Base-by-base conservation (phyloP, 2,797 vertebrate species). In the Premnoplex brunnescens region DNA sequence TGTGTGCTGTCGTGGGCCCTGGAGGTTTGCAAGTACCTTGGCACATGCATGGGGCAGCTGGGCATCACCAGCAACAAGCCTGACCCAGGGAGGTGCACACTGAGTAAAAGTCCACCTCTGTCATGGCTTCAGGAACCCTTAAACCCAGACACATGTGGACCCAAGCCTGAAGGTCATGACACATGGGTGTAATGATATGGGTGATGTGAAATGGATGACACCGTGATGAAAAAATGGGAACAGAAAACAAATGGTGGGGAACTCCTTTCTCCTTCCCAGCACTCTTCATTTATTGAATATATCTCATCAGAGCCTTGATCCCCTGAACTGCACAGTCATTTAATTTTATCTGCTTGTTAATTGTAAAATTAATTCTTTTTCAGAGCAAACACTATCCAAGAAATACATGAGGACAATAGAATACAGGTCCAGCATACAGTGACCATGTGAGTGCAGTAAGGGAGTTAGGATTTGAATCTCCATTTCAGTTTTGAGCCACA, bases 41-140 rank as follows among this genome's bases (percentile, higher is more conserved):
- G 24, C 30, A 16, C 0, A 0, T 10, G 18, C 21, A 12, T 18
- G 21, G 30, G 10, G 18, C 72, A 73, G 32, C 23, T 0, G 0
- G n/a, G 14, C 5, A 3, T 8, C 63, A 39, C 2, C 14, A 62
- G 39, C 62, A 79, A 2, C 13, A 13, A 49, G 43, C 12, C 17
- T 3, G 7, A 18, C 5, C 7, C 0, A 0, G 2, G 12, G 19
- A 71, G 39, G 20, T 9, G 22, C 34, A 7, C 2, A 0, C 5
- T 1, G 26, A 11, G 7, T 30, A 28, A 36, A 54, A 37, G 39
- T 5, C 5, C 8, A 2, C 32, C 27, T 30, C 37, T 62, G 27
- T 4, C 22, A 18, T 20, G 10, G 37, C 49, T 52, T 32, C 82
- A 54, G 54, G 62, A 71, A 7, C 34, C 20, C 60, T 21, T 22